These are phyloP conservation scores for Glossosoma conforme DNA, from an alignment of 1,140 invertebrate genomes.

Conservation along the genomic window DNA sequence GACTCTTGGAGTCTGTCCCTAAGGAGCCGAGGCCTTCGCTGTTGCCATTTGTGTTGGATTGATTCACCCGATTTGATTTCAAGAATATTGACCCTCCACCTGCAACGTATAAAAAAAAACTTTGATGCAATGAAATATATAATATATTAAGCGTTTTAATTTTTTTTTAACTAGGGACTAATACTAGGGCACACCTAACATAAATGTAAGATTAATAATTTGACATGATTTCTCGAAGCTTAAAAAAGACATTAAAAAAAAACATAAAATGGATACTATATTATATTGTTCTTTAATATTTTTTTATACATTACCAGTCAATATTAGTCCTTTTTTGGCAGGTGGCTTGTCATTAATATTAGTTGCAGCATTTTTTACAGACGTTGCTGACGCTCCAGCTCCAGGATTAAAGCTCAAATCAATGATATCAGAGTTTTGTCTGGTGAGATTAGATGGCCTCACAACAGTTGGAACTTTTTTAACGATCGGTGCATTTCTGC, in stretches of 20 bases:
- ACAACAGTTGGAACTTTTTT: conserved; percentile 32
- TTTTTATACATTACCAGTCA: conserved; percentile 10
- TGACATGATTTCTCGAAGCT: no score
- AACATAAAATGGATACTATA: no score
- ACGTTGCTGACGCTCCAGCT: conserved; percentile 34
- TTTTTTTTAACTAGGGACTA: not conserved
- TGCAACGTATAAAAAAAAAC: conserved; percentile 26
- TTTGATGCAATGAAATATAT: no score
- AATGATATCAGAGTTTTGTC: conserved; percentile 52
- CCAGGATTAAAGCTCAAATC: conserved; percentile 47
- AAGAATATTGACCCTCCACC: conserved; percentile 67
- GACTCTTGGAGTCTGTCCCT: no score
- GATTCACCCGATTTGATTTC: conserved; percentile 58
- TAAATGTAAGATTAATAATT: not conserved
- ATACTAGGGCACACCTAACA: not conserved
- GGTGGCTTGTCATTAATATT: conserved; percentile 29
- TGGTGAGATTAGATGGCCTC: conserved; percentile 37
- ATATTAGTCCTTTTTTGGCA: conserved; percentile 35
- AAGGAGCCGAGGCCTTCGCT: conserved; percentile 31
- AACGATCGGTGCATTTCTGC: conserved; percentile 7
- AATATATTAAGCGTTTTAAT: no score
- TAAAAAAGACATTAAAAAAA: no score
- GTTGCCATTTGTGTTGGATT: conserved; percentile 43
- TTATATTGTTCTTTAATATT: no score
- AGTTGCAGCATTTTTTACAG: conserved; percentile 36